A percentile compares a stretch with the other conserved stretches of the same genome.
These are phyloP conservation scores for Blennius ocellaris DNA, from an alignment of 2,113 vertebrate species.

Conservation along the genomic window DNA sequence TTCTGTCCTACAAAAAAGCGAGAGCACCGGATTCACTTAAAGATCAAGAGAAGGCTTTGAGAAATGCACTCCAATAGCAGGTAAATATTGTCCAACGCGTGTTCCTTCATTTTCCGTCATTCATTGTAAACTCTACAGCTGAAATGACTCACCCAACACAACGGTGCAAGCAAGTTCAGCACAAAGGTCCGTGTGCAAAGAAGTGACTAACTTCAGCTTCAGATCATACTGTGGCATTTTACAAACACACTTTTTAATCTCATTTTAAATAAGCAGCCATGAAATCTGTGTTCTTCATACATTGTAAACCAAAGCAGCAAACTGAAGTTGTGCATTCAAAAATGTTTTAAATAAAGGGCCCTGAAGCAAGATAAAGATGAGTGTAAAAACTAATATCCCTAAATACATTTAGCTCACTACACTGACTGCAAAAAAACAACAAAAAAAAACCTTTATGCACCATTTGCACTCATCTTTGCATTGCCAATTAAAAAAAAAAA, in stretches of 20 bases:
- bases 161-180: not conserved
- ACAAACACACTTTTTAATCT: conserved; percentile 33
- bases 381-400: not conserved
- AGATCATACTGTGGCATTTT: conserved; percentile 42
- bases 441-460: not conserved
- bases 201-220: conserved; percentile 25
- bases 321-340: conserved; percentile 26
- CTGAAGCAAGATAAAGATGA: conserved; percentile 19
- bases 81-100: conserved; percentile 16
- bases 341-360: conserved; percentile 1
- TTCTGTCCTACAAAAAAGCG: conserved; percentile 64
- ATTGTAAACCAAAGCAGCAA: conserved; percentile 48
- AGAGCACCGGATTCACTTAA: conserved; percentile 65
- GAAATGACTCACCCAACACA: not conserved
- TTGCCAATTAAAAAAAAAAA: too few relatives aligned
- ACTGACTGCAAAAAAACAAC: too few relatives aligned
- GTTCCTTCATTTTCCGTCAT: conserved; percentile 7
- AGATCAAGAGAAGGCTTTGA: conserved; percentile 51
- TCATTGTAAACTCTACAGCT: not conserved
- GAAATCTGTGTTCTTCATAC: conserved; percentile 33
- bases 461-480: conserved; percentile 22
- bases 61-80: conserved; percentile 49
- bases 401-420: too few relatives aligned
- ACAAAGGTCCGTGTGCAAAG: conserved; percentile 23
- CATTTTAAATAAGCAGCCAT: conserved; percentile 52